These are phyloP conservation scores for Gasterosteus aculeatus DNA, from an alignment of 2,113 vertebrate genomes.

Conservation along the genomic window DNA sequence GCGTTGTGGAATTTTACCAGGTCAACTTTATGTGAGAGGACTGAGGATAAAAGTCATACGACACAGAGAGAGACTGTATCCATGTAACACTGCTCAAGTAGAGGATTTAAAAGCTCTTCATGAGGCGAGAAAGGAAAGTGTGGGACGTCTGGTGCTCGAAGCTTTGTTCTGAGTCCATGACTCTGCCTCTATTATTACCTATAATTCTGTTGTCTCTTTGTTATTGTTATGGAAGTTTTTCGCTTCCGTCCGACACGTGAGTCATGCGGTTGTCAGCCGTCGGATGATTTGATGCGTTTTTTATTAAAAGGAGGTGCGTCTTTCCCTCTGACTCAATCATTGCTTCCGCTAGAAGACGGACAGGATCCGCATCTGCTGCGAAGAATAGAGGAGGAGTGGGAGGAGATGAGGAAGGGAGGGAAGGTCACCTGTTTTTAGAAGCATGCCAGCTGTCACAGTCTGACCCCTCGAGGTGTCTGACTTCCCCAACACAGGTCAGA, in stretches of 20 bases:
- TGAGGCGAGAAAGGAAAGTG: constrained; percentile 34
- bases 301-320: constrained; percentile 71
- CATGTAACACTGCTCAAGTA: constrained; percentile 1
- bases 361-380: constrained; percentile 70
- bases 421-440: constrained; percentile 72
- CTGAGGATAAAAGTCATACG: constrained; percentile 39
- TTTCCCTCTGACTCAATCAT: constrained; percentile 75
- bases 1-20: constrained; percentile 76
- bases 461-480: constrained; percentile 63
- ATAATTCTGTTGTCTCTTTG: constrained; percentile 29
- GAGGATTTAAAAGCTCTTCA: constrained; percentile 44
- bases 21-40: constrained; percentile 71
- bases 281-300: constrained; percentile 63
- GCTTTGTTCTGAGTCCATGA: constrained; percentile 33
- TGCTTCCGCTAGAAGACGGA: constrained; percentile 70
- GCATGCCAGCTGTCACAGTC: constrained; percentile 67
- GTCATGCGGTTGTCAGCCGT: constrained; percentile 70
- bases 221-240: constrained; percentile 35
- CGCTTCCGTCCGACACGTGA: constrained; percentile 51
- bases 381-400: constrained; percentile 49
- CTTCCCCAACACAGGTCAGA: constrained; percentile 69
- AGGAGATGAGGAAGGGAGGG: constrained; percentile 18
- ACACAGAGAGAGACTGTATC: constrained; percentile 21
- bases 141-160: constrained; percentile 29
- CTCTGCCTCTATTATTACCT: constrained; percentile 26